A percentile compares a stretch with the other conserved stretches of the same genome.
phyloP scores from a whole-genome alignment of 92 coral and sea anemone genomes.

The Zoanthus sansibaricus region DNA sequence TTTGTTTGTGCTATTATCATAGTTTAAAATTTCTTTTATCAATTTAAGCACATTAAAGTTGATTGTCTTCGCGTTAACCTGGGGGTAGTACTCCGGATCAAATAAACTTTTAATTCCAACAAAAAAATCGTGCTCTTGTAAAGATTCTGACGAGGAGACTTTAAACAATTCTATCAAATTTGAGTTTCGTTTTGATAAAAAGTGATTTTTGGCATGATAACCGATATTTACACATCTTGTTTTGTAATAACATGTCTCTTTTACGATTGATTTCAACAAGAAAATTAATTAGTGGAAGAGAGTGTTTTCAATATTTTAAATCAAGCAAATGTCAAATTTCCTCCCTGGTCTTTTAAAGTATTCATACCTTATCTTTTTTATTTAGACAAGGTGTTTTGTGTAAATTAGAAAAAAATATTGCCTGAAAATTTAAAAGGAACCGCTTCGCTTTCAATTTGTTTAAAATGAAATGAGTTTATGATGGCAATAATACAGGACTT shows the following conservation, averaged over 20 bases:
- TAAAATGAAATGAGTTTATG: conserved; percentile 9
- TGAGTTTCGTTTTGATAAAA: not conserved
- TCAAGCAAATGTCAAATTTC: conserved; percentile 27
- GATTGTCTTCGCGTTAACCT: conserved; percentile 21
- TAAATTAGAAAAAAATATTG: conserved; percentile 6
- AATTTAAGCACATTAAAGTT: conserved; percentile 43
- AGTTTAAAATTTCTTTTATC: conserved; percentile 1
- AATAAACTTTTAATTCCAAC: conserved; percentile 1
- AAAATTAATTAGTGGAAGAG: conserved; percentile 36
- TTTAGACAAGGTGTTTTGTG: conserved; percentile 33
- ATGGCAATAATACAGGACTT: not conserved
- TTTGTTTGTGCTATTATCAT: conserved; percentile 3
- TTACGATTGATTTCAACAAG: not conserved
- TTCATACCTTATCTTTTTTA: conserved; percentile 30
- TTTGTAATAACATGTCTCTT: not conserved
- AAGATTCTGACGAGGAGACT: not conserved
- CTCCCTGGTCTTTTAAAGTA: conserved; percentile 4
- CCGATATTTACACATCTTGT: conserved; percentile 7
- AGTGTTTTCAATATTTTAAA: not conserved
- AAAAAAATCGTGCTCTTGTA: not conserved
- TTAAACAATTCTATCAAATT: not conserved
- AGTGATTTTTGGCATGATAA: conserved; percentile 20
- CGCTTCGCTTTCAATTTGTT: conserved; percentile 21
- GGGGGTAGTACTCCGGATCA: conserved; percentile 19
- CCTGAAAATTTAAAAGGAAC: conserved; percentile 24